These are phyloP conservation scores for Perizoma flavofasciatum DNA, from an alignment of 2,888 invertebrate genomes.

Conservation along the genomic window DNA sequence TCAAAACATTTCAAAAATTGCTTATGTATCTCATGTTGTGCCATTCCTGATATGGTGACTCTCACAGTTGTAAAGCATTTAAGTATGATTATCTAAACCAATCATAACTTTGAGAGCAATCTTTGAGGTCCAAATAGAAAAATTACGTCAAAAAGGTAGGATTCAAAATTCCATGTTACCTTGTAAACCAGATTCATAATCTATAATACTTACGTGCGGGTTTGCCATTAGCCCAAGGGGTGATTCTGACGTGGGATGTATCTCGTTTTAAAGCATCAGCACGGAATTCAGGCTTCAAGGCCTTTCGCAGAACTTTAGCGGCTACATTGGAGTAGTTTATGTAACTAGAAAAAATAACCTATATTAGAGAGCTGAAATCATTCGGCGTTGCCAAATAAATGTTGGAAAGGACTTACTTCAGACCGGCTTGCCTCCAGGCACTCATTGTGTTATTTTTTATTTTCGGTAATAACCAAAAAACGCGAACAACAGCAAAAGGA, in stretches of 20 bases:
- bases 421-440: slow-evolving; percentile 93
- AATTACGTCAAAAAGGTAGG: too few species aligned
- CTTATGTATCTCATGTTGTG: too few species aligned
- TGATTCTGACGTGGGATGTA: slow-evolving; percentile 90
- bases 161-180: too few species aligned
- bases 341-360: slow-evolving; percentile 87
- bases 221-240: slow-evolving; percentile 95
- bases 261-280: slow-evolving; percentile 90
- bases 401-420: slow-evolving; percentile 86
- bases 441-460: slow-evolving; percentile 81
- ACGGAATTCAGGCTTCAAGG: slow-evolving; percentile 90
- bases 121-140: too few species aligned
- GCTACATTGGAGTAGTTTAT: slow-evolving; percentile 98
- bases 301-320: slow-evolving; percentile 90
- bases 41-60: too few species aligned
- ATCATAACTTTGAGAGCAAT: too few species aligned
- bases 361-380: slow-evolving; percentile 12
- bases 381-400: neutral
- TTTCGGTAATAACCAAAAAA: slow-evolving; percentile 38
- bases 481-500: slow-evolving; percentile 10
- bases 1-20: neutral
- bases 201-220: slow-evolving; percentile 87
- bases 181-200: too few species aligned
- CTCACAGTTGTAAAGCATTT: too few species aligned
- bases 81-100: too few species aligned